phyloP scores from a whole-genome alignment of 2,797 vertebrate genomes.

The Cottoperca gobio region DNA sequence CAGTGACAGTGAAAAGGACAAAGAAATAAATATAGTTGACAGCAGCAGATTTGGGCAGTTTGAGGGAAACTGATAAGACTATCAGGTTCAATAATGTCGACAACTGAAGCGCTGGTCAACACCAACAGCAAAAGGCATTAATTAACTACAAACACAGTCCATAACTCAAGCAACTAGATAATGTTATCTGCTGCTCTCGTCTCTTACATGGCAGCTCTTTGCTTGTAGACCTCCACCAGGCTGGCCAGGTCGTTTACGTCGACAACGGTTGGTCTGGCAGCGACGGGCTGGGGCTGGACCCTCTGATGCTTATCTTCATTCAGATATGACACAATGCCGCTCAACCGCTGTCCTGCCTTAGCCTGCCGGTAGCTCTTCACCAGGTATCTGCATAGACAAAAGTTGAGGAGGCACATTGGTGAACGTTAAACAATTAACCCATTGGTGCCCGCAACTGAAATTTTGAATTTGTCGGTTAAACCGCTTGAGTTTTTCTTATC shows the following conservation, averaged over 20 bases:
- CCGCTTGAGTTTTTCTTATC: too few species aligned
- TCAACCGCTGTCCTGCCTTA: conserved; percentile 87
- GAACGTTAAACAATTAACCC: neutral
- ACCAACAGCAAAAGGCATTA: neutral
- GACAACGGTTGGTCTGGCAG: conserved; percentile 80
- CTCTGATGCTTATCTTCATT: conserved; percentile 86
- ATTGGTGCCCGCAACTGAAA: too few species aligned
- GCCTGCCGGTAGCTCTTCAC: conserved; percentile 94
- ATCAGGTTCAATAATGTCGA: neutral
- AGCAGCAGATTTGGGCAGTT: conserved; percentile 3
- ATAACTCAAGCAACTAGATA: neutral
- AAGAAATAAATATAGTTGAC: neutral
- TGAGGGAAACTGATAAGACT: neutral
- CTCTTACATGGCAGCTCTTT: conserved; percentile 91
- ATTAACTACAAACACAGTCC: neutral
- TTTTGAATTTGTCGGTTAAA: too few species aligned
- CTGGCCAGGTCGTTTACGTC: conserved; percentile 87
- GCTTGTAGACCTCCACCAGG: conserved; percentile 92
- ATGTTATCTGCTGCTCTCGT: neutral
- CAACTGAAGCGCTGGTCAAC: neutral
- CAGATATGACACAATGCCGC: conserved; percentile 94
- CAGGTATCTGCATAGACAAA: conserved; percentile 86
- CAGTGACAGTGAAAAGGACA: conserved; percentile 14
- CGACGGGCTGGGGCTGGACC: conserved; percentile 90
- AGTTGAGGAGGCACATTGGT: neutral